Base-by-base conservation (phyloP, 2,888 invertebrate genomes). In the Pristionchus fissidentatus region DNA sequence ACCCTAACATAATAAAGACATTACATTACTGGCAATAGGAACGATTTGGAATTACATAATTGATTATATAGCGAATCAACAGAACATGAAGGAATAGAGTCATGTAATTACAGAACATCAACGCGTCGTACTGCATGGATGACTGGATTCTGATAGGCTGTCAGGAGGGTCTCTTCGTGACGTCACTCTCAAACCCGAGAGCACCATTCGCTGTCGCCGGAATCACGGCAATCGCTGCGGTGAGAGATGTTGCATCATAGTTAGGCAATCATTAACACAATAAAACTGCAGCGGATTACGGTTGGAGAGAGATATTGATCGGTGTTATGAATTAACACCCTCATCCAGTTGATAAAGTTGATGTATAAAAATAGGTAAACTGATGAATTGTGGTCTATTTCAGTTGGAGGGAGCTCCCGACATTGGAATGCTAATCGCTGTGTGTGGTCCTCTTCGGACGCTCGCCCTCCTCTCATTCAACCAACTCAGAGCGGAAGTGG, bases 151-250 rank as follows among this genome's bases (percentile, higher is more conserved):
- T 81, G 62, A 46, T 81, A 46, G 80, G 80, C 5, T 81, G 80
- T 81, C 80, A 81, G 32, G 80, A 81, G 46, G 83, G 83, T 38
- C 55, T 83, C 70, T 83, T 83, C 73, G 73, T 83, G 38, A 83
- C 83, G 46, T 83, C 83, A 19, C 55, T 73, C 70, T 52, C 83
- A 35, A 8, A 29, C n/a, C 83, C 83, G 5, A 22, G 70, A 41
- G 70, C 41, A 22, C 83, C 83, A 2, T 70, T 83, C 55, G 49
- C 83, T 46, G 83, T 83, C 41, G 46, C 70, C 4, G 83, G 83
- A 38, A 83, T 83, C 5, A 81, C 80, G 43, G 62, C 80, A 26
- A 52, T 81, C 13, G n/a, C 60, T 49, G 80, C 62, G 43, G 80
- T 81, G 8, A 41, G 79, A 49, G 32, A 22, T 13, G 49, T 49